Conservation (phyloP, 2,113 vertebrate species). For the Orcinus orca region DNA sequence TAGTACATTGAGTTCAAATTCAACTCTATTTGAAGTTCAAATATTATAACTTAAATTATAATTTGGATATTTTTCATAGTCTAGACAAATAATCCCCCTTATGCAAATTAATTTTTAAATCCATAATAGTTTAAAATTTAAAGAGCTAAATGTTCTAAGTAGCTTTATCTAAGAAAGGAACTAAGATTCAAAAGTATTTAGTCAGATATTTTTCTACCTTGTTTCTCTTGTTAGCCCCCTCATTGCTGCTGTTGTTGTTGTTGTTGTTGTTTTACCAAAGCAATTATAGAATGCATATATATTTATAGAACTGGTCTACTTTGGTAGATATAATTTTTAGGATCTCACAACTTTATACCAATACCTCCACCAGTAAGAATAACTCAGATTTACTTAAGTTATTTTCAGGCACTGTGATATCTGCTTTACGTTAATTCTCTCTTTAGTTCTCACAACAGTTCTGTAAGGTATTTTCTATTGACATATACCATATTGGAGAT, state of each 20-base stretch:
- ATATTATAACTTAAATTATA: not conserved
- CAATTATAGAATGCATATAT: not conserved
- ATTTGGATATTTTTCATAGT: not conserved
- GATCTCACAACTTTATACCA: not conserved
- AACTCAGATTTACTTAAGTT: not conserved
- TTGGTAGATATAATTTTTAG: not conserved
- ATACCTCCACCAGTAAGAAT: not conserved
- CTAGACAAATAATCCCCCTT: not conserved
- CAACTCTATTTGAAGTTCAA: not conserved
- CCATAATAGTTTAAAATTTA: not conserved
- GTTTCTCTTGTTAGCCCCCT: not conserved
- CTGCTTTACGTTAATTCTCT: not conserved
- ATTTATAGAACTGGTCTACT: not conserved
- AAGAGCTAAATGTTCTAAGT: not conserved
- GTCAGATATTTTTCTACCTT: not conserved
- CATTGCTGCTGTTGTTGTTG: too few species aligned
- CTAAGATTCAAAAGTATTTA: not conserved
- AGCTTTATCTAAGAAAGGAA: not conserved
- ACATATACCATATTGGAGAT: not conserved
- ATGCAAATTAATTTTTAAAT: not conserved
- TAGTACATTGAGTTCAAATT: not conserved
- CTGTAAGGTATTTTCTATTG: not conserved
- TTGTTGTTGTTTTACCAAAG: not conserved
- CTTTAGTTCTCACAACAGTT: not conserved
- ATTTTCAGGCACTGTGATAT: not conserved